Conservation (phyloP, 2,888 invertebrate genomes). For the Sphecodes monilicornis region DNA sequence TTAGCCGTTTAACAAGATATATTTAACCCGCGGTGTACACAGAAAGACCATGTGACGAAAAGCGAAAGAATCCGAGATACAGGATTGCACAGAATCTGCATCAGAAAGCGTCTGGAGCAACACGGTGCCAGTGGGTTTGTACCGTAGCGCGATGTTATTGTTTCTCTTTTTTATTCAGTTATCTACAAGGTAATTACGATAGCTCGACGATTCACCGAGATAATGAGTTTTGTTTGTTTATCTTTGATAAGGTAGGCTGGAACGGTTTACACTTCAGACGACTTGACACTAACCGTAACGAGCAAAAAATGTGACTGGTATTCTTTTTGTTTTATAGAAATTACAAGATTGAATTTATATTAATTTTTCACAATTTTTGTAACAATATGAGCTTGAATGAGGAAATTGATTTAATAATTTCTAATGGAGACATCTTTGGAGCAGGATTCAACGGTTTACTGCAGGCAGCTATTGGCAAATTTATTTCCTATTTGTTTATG, state of each 20-base stretch:
- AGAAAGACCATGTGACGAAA: slow-evolving; percentile 46
- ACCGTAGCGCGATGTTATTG: not conserved
- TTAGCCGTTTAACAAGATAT: slow-evolving; percentile 82
- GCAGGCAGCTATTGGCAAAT: not conserved
- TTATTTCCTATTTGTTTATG: not conserved
- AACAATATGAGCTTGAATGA: too few species aligned
- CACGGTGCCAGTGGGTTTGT: not conserved
- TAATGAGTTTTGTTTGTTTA: slow-evolving; percentile 44
- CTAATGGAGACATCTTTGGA: too few species aligned
- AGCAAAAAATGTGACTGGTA: too few species aligned
- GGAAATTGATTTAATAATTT: too few species aligned
- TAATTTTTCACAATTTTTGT: too few species aligned
- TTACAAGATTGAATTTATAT: too few species aligned
- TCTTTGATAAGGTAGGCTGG: slow-evolving; percentile 47
- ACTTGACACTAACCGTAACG: too few species aligned
- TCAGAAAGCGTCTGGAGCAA: not conserved
- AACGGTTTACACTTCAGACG: not conserved
- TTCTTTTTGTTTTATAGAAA: too few species aligned
- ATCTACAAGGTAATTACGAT: slow-evolving; percentile 31
- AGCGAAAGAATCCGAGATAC: slow-evolving; percentile 48
- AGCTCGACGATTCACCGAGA: slow-evolving; percentile 40
- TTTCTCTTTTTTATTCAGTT: slow-evolving; percentile 38
- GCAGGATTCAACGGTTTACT: not conserved
- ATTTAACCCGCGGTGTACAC: slow-evolving; percentile 76
- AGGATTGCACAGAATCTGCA: not conserved